Conservation (phyloP, 2,113 vertebrate species). For the Rhinolophus ferrumequinum region DNA sequence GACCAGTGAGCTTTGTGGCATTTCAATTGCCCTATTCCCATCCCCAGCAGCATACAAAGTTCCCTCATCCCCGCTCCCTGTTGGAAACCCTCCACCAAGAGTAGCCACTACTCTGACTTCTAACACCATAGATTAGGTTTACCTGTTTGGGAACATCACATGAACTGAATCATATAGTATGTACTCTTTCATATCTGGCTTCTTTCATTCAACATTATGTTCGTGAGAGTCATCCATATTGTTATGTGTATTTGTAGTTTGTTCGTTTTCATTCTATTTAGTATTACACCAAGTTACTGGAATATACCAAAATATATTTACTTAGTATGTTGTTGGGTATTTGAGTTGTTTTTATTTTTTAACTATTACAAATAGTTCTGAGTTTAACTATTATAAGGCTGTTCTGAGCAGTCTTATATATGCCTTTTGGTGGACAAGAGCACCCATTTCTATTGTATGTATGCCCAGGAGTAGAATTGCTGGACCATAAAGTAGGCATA, state of each 20-base stretch:
- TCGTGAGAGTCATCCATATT: not conserved
- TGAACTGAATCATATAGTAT: not conserved
- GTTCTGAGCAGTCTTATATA: not conserved
- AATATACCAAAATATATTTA: not conserved
- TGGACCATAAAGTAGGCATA: not conserved
- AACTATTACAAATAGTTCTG: not conserved
- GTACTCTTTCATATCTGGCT: not conserved
- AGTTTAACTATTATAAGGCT: not conserved
- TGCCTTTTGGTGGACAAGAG: not conserved
- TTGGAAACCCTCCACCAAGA: not conserved
- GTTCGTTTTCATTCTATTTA: not conserved
- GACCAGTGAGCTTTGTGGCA: not conserved
- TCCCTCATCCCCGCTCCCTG: not conserved
- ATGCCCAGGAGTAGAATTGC: not conserved
- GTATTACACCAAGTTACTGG: not conserved
- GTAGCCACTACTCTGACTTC: not conserved
- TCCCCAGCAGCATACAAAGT: not conserved
- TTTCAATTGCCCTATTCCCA: not conserved
- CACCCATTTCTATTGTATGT: not conserved
- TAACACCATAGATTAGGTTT: not conserved
- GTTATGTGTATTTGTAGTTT: not conserved
- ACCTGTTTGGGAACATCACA: not conserved
- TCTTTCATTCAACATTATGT: not conserved
- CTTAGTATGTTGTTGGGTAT: not conserved
- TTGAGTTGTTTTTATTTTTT: not conserved